Base-by-base conservation (phyloP, 2,888 invertebrate genomes). In the Chydorus sphaericus region DNA sequence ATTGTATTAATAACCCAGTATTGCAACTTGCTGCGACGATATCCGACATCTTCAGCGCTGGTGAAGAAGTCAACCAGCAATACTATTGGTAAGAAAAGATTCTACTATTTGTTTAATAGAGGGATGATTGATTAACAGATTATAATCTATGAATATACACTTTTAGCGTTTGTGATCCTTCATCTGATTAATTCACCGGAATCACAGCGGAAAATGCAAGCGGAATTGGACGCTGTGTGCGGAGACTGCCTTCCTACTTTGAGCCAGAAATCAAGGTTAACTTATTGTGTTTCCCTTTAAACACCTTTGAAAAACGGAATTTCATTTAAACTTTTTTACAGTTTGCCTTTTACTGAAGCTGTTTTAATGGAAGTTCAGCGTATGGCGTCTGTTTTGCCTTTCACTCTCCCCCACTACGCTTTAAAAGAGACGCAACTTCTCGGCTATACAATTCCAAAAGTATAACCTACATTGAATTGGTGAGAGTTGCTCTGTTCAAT, bases 371-470 rank as follows among this genome's bases (percentile, higher is more conserved):
- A 67, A 58, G 59, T 65, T 6, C 60, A 62, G 33, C 57, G 67
- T 26, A 54, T 61, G 20, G 62, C 63, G 3, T 60, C 60, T 38
- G 60, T 65, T 31, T 61, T 62, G 29, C 63, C 57, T 23, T 57
- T 29, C 33, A 60, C 57, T 56, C 61, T 56, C 60, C 66, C 62
- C 51, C 66, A 64, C 49, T 52, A 60, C 11, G 57, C 61, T 8
- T 49, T 29, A 8, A 55, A 59, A n/a, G 65, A 66, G 49, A 60
- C 64, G n/a, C 52, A 50, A 5, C 60, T 67, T 26, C 57, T 57
- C 3, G 65, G 65, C 29, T 66, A 64, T 53, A 61, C 55, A 1
- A 64, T 68, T 37, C 66, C 67, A 1, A 60, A 61, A 28, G 62
- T 60, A 44, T 59, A 61, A 2, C 59, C 62, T 4, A 38, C 2